Evolutionary conservation across 2,888 invertebrate species (phyloP).

Genomic region (Dryocosmus kuriphilus): DNA sequence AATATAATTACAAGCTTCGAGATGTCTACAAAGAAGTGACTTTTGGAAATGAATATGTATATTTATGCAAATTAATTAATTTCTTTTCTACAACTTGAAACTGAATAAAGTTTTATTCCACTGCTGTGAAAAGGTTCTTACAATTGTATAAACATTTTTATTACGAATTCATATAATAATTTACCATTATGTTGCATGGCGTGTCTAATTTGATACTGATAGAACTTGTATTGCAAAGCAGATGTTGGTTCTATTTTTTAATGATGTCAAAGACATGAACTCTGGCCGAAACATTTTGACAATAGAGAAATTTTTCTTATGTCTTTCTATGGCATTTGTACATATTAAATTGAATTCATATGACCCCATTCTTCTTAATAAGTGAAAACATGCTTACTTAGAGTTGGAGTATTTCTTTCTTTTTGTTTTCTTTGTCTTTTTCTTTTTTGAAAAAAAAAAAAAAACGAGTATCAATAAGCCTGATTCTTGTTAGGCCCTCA

Average conservation of each 20-base stretch:
- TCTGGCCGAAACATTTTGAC: background rate
- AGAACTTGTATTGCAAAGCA: background rate
- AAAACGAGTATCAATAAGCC: background rate
- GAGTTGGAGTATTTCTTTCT: background rate
- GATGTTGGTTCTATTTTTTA: background rate
- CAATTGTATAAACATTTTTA: too few species aligned
- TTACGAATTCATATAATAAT: too few species aligned
- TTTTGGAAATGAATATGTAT: background rate
- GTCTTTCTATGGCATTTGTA: background rate
- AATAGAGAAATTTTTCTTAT: background rate
- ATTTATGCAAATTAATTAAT: background rate
- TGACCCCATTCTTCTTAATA: background rate
- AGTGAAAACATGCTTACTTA: slow-evolving; percentile 3
- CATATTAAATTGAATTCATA: slow-evolving; percentile 2
- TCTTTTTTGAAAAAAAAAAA: too few species aligned
- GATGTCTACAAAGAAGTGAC: background rate
- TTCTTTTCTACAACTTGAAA: background rate
- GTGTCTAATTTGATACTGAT: background rate
- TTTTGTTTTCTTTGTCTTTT: background rate
- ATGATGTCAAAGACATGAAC: background rate
- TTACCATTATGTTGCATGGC: background rate
- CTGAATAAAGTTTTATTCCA: background rate
- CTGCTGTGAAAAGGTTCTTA: background rate
- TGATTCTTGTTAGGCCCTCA: background rate
- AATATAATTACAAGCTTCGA: background rate